A percentile compares a stretch with the other conserved stretches of the same genome.
Evolutionary conservation across 2,888 invertebrate genomes (phyloP).

Genomic region (Ceratothoa steindachneri): DNA sequence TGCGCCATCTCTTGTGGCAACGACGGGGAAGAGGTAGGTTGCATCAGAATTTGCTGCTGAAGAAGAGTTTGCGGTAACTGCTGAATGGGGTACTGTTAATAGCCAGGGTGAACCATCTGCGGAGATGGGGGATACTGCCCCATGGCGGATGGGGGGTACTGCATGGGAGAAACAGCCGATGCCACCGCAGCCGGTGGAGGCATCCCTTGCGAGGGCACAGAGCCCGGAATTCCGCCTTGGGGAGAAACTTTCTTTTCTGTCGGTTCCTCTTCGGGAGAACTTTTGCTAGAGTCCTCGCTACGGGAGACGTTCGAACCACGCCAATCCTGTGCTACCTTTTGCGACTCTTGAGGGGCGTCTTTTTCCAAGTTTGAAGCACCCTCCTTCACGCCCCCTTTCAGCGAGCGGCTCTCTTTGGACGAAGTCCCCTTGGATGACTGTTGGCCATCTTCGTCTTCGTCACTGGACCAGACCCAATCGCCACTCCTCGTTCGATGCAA

Average conservation of each 20-base stretch:
- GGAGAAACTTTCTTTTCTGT: neutral
- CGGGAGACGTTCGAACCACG: neutral
- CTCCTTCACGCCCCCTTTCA: neutral
- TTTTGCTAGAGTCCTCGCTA: constrained; percentile 5
- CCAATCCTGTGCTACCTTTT: neutral
- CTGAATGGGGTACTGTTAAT: constrained; percentile 11
- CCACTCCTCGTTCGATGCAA: constrained; percentile 91
- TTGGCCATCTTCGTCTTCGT: constrained; percentile 40
- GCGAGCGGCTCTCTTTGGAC: neutral
- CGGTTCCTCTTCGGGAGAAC: neutral
- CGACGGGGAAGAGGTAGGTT: constrained; percentile 1
- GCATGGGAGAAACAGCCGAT: neutral
- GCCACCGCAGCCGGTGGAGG: neutral
- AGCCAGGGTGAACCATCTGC: neutral
- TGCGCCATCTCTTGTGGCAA: constrained; percentile 16
- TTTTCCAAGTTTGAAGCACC: neutral
- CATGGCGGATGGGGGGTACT: neutral
- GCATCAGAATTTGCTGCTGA: constrained; percentile 20
- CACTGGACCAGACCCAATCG: constrained; percentile 97
- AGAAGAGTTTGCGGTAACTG: constrained; percentile 23
- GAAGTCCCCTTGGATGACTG: neutral
- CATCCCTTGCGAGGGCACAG: neutral
- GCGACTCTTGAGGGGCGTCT: neutral
- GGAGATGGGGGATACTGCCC: constrained; percentile 10
- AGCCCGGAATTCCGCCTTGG: too few species aligned